Percentiles rank a stretch among this genome's conserved stretches.
Evolutionary conservation across 2,888 invertebrate genomes (phyloP).

Genomic region (Campoplex nolae): DNA sequence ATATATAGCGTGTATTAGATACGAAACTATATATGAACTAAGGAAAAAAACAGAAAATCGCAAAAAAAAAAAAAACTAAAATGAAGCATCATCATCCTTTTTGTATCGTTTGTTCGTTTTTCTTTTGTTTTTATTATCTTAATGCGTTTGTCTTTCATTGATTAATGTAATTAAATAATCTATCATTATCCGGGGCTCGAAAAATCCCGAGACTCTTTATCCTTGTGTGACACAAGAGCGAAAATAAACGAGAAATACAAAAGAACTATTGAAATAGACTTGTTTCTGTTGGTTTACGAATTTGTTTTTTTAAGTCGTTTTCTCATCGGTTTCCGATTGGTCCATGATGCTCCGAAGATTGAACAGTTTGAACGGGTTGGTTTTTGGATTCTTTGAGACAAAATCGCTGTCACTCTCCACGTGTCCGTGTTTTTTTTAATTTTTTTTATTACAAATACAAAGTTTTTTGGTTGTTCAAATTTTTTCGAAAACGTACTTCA

Average conservation of each 20-base stretch:
- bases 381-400: neutral
- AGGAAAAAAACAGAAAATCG: slow-evolving; percentile 20
- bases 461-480: neutral
- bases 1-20: slow-evolving; percentile 72
- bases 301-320: neutral
- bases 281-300: neutral
- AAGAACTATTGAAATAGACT: slow-evolving; percentile 65
- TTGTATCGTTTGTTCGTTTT: slow-evolving; percentile 83
- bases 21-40: slow-evolving; percentile 72
- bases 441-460: neutral
- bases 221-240: slow-evolving; percentile 66
- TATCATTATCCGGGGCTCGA: slow-evolving; percentile 79
- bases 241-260: slow-evolving; percentile 63
- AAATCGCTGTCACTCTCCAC: neutral
- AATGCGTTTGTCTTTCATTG: slow-evolving; percentile 84
- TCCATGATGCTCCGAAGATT: neutral
- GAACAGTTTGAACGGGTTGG: neutral
- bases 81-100: slow-evolving; percentile 81
- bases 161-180: slow-evolving; percentile 80
- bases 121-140: slow-evolving; percentile 83
- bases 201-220: slow-evolving; percentile 53
- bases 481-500: neutral
- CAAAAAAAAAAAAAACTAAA: slow-evolving; percentile 57
- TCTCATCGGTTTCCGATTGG: neutral
- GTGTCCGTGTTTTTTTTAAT: neutral